Percentiles rank a stretch among this genome's conserved stretches.
Conservation (phyloP, 1,140 invertebrate species). For the Saccostrea echinata region DNA sequence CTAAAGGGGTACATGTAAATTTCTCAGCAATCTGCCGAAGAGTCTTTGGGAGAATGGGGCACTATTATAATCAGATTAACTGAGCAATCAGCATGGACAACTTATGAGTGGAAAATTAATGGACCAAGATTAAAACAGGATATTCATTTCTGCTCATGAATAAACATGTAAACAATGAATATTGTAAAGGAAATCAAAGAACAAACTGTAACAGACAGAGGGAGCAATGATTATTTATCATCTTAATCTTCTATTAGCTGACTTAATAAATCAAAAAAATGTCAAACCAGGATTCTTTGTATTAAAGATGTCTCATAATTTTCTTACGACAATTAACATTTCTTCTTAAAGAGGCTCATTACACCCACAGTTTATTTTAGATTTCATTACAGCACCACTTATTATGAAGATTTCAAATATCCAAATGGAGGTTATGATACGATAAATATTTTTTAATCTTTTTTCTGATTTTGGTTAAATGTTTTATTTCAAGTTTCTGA, state of each 20-base stretch:
- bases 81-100: background rate
- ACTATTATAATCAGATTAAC: conserved; percentile 10
- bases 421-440: too few species aligned
- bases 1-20: background rate
- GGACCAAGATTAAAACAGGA: background rate
- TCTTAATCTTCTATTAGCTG: background rate
- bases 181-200: conserved; percentile 4
- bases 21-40: background rate
- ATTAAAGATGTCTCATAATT: too few species aligned
- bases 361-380: too few species aligned
- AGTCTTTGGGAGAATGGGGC: background rate
- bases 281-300: background rate
- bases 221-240: background rate
- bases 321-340: too few species aligned
- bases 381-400: too few species aligned
- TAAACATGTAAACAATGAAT: conserved; percentile 5
- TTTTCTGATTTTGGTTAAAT: too few species aligned
- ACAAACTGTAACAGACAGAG: background rate
- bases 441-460: too few species aligned
- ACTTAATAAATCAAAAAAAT: background rate
- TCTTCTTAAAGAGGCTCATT: too few species aligned
- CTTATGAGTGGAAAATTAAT: background rate
- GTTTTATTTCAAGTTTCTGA: too few species aligned
- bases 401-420: too few species aligned
- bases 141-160: background rate